Percentiles rank a stretch among this genome's conserved stretches.
Evolutionary conservation across 2,797 vertebrate species (phyloP).

Genomic region (Chromis chromis): DNA sequence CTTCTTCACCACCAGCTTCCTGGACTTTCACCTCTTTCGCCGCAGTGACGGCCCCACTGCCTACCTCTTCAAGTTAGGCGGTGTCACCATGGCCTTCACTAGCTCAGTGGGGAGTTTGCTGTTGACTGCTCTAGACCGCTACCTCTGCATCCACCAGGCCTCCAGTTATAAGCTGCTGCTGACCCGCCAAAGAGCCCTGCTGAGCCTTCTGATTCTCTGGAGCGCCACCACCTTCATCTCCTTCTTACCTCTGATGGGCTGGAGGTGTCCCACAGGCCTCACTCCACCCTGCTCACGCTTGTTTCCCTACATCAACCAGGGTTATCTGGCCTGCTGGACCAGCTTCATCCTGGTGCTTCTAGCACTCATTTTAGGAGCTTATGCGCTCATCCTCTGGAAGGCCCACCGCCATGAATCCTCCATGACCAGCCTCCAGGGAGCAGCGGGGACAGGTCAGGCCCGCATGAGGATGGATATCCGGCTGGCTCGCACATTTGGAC

Average conservation of each 20-base stretch:
- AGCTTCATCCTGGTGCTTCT: conserved; percentile 84
- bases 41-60: conserved; percentile 54
- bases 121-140: conserved; percentile 92
- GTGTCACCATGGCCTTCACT: conserved; percentile 91
- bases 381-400: conserved; percentile 89
- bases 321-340: conserved; percentile 89
- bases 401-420: conserved; percentile 88
- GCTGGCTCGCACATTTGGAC: conserved; percentile 89
- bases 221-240: conserved; percentile 81
- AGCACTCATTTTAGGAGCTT: conserved; percentile 86
- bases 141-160: conserved; percentile 90
- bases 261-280: conserved; percentile 87
- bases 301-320: conserved; percentile 88
- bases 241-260: conserved; percentile 91
- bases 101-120: conserved; percentile 93
- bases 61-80: conserved; percentile 93
- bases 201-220: conserved; percentile 87
- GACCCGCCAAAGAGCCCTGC: conserved; percentile 85
- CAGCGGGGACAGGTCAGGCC: conserved; percentile 67
- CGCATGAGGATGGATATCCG: conserved; percentile 91
- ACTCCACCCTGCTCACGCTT: conserved; percentile 85
- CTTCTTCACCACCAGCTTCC: conserved; percentile 90
- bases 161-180: conserved; percentile 88
- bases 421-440: conserved; percentile 79
- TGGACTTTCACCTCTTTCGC: conserved; percentile 90